A percentile compares a stretch with the other conserved stretches of the same genome.
Evolutionary conservation across 2,113 vertebrate species (phyloP).

Genomic region (Addax nasomaculatus): DNA sequence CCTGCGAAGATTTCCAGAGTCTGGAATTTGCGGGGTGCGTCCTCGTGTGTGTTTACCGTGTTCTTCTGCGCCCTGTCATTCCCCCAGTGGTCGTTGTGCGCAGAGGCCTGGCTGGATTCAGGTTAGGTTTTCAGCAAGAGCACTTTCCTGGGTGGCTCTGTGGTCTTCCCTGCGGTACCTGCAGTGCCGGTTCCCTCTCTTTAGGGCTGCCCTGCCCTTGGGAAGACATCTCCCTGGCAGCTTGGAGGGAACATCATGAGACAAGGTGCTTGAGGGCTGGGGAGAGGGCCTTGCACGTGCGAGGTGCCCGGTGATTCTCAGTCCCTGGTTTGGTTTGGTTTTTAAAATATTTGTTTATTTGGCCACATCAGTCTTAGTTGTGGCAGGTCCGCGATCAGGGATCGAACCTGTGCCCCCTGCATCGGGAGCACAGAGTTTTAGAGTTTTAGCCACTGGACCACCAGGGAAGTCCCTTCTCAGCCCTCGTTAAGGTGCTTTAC

Average conservation of each 20-base stretch:
- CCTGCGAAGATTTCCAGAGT: background rate
- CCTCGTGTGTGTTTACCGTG: background rate
- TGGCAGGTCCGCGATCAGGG: background rate
- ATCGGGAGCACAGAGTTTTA: background rate
- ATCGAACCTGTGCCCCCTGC: background rate
- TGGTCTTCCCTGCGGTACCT: fast-evolving
- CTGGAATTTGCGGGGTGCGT: background rate
- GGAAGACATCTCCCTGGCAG: background rate
- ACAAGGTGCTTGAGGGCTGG: fast-evolving
- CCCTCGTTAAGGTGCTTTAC: background rate
- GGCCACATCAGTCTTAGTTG: background rate
- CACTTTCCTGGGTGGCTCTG: background rate
- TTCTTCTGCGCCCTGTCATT: background rate
- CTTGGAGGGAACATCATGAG: no score
- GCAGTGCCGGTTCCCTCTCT: background rate
- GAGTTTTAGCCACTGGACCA: background rate
- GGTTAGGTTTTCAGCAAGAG: background rate
- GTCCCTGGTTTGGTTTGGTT: background rate
- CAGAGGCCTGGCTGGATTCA: background rate
- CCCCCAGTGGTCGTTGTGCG: fast-evolving
- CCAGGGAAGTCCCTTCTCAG: background rate
- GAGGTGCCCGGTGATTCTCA: background rate
- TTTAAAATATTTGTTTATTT: background rate
- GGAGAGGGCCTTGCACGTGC: background rate
- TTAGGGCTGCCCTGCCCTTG: background rate